phyloP scores from a whole-genome alignment of 1,140 invertebrate species.

The Augochlora pura region DNA sequence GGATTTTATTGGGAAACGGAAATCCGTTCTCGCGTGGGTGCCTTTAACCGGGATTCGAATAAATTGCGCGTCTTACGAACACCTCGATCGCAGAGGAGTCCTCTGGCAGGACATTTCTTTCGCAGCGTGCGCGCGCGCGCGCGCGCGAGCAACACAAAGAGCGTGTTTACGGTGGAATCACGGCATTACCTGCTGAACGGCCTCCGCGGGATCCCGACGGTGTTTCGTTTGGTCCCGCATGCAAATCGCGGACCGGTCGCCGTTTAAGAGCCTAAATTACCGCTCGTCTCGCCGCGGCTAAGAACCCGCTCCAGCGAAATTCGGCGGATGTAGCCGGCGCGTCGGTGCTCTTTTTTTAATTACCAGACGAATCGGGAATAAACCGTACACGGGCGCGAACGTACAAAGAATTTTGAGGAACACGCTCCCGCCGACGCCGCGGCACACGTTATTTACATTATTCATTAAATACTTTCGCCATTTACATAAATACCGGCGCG shows the following conservation, averaged over 20 bases:
- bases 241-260: conserved; percentile 62
- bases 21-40: conserved; percentile 66
- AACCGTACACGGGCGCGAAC: not conserved
- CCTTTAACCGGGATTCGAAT: conserved; percentile 66
- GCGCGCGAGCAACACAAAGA: conserved; percentile 51
- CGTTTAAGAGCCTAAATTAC: conserved; percentile 32
- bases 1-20: conserved; percentile 67
- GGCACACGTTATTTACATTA: conserved; percentile 43
- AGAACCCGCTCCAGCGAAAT: not conserved
- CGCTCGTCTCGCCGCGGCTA: not conserved
- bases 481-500: conserved; percentile 40
- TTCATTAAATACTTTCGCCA: conserved; percentile 46
- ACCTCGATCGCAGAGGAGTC: conserved; percentile 50
- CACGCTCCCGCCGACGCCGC: not conserved
- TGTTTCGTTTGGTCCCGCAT: conserved; percentile 68
- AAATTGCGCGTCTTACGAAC: conserved; percentile 73
- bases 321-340: not conserved
- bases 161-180: conserved; percentile 61
- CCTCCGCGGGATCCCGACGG: conserved; percentile 19
- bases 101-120: conserved; percentile 2
- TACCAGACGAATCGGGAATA: conserved; percentile 4
- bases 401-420: conserved; percentile 29
- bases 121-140: conserved; percentile 5
- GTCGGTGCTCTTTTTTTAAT: conserved; percentile 20
- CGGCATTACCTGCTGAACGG: conserved; percentile 51